Percentiles rank a stretch among this genome's conserved stretches.
Conservation (phyloP, 2,113 vertebrate genomes). For the Mirza zaza region DNA sequence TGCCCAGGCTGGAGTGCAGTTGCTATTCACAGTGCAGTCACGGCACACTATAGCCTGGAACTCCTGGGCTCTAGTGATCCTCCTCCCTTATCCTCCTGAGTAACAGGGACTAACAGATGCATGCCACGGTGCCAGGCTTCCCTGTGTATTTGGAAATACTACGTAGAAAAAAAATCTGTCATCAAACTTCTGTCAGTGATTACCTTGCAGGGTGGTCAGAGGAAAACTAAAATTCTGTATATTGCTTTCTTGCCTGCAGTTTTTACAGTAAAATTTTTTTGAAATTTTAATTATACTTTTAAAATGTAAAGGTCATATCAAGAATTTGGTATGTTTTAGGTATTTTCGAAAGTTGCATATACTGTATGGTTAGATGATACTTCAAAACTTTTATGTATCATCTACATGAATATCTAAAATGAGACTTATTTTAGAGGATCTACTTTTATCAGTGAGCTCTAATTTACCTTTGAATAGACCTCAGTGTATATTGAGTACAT, state of each 20-base stretch:
- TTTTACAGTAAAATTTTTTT: slow-evolving; percentile 29
- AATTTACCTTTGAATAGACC: background rate
- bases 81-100: background rate
- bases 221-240: background rate
- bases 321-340: background rate
- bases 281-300: background rate
- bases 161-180: background rate
- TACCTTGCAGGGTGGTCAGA: background rate
- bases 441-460: background rate
- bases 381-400: background rate
- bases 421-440: background rate
- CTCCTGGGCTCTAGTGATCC: background rate
- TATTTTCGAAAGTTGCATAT: slow-evolving; percentile 45
- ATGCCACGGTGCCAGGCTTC: background rate
- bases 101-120: background rate
- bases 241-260: background rate
- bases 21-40: background rate
- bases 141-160: background rate
- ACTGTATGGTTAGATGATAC: background rate
- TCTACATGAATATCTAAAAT: background rate
- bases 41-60: background rate
- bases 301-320: slow-evolving; percentile 8
- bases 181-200: background rate
- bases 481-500: background rate
- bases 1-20: background rate